A percentile compares a stretch with the other conserved stretches of the same genome.
phyloP scores from a whole-genome alignment of 2,113 vertebrate genomes.

The Malurus melanocephalus region DNA sequence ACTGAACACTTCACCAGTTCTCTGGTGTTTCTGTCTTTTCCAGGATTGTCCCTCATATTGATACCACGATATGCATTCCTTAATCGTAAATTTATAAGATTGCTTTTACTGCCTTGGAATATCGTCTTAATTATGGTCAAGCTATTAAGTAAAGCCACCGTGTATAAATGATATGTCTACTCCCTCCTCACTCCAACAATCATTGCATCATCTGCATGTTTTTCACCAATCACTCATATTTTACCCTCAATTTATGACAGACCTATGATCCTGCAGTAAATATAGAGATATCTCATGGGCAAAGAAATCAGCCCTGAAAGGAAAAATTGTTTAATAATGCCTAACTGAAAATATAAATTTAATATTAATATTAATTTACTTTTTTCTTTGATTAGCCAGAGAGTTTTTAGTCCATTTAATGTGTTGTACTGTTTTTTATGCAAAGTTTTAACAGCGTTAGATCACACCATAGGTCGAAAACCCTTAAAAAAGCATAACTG shows the following conservation, averaged over 20 bases:
- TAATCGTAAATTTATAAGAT: background rate
- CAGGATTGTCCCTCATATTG: background rate
- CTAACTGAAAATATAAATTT: background rate
- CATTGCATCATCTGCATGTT: background rate
- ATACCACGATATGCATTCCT: background rate
- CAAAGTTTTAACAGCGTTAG: background rate
- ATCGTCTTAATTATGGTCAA: background rate
- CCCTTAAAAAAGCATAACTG: background rate
- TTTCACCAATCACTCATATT: background rate
- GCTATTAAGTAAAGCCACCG: background rate
- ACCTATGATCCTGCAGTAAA: background rate
- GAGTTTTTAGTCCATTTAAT: background rate
- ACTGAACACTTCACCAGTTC: background rate
- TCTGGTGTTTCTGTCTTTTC: background rate
- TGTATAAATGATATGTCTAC: background rate
- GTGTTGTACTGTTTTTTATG: background rate
- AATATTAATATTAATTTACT: background rate
- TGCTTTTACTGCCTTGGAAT: background rate
- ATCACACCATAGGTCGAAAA: background rate
- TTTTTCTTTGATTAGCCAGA: background rate
- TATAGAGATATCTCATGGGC: background rate
- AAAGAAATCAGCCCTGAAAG: background rate
- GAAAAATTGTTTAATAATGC: background rate
- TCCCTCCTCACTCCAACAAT: background rate
- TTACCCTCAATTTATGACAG: background rate